phyloP scores from a whole-genome alignment of 2,888 invertebrate genomes.

The Invenusta paracnida region DNA sequence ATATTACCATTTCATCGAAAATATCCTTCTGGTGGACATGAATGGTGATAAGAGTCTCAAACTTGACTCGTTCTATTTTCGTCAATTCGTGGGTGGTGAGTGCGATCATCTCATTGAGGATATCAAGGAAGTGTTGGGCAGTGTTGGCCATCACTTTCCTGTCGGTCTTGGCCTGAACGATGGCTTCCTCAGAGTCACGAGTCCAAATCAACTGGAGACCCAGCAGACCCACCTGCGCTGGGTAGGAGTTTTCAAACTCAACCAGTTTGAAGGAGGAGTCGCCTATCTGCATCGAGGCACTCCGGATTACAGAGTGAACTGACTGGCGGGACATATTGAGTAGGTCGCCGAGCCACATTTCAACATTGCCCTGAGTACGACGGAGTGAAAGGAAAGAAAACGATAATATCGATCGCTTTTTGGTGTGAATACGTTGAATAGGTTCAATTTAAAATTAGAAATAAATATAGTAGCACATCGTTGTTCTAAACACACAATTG shows the following conservation, averaged over 20 bases:
- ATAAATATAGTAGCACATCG: too few relatives aligned
- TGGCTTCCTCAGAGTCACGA: constrained; percentile 80
- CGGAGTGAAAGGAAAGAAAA: not conserved
- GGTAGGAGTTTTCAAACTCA: constrained; percentile 82
- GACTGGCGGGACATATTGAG: constrained; percentile 81
- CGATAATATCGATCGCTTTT: not conserved
- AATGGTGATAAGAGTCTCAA: constrained; percentile 90
- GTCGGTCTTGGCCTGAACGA: constrained; percentile 82
- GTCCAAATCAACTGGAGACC: constrained; percentile 97
- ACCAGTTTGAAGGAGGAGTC: constrained; percentile 81
- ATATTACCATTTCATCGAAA: constrained; percentile 81
- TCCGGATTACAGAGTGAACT: constrained; percentile 81
- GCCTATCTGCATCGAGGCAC: constrained; percentile 74
- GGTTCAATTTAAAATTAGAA: too few relatives aligned
- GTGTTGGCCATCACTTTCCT: constrained; percentile 90
- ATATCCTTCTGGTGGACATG: constrained; percentile 95
- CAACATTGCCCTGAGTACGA: constrained; percentile 68
- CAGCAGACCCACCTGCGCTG: constrained; percentile 83
- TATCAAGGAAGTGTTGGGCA: constrained; percentile 84
- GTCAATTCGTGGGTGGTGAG: constrained; percentile 85
- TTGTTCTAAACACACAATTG: too few relatives aligned
- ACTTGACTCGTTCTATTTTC: constrained; percentile 85
- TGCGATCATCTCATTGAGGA: constrained; percentile 85
- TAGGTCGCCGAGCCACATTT: constrained; percentile 86
- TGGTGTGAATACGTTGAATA: not conserved